phyloP scores from a whole-genome alignment of 2,113 vertebrate genomes.

The Mirza zaza region DNA sequence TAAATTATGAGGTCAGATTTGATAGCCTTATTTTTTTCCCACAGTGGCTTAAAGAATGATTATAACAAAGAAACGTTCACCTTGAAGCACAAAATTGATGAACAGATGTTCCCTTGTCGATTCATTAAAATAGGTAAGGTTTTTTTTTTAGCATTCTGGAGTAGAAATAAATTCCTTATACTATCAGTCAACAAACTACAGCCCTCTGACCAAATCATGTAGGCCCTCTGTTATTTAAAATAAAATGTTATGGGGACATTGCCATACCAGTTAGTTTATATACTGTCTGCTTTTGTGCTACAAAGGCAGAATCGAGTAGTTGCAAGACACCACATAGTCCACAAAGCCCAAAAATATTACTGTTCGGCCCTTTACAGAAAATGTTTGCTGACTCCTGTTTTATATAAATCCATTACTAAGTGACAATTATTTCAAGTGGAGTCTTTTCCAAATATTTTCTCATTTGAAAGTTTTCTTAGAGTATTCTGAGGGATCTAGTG shows the following conservation, averaged over 20 bases:
- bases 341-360: neutral
- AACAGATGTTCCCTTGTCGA: slow-evolving; percentile 99
- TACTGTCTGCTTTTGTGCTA: neutral
- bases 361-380: neutral
- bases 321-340: neutral
- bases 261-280: neutral
- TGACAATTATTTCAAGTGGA: slow-evolving; percentile 19
- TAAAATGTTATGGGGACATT: neutral
- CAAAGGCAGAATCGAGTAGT: neutral
- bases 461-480: slow-evolving; percentile 72
- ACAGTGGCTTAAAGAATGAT: slow-evolving; percentile 99
- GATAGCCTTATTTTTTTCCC: slow-evolving; percentile 79
- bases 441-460: slow-evolving; percentile 34
- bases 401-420: neutral
- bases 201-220: neutral
- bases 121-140: slow-evolving; percentile 99
- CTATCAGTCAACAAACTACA: neutral
- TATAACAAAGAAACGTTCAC: slow-evolving; percentile 99
- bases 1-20: slow-evolving; percentile 82
- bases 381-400: neutral
- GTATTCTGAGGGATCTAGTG: slow-evolving; percentile 43
- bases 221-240: neutral
- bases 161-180: slow-evolving; percentile 76
- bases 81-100: slow-evolving; percentile 99
- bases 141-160: slow-evolving; percentile 75